Evolutionary conservation across 2,113 vertebrate species (phyloP), one percentile per base, ranked within the genome.

Genomic region (Apeltes quadracus): DNA sequence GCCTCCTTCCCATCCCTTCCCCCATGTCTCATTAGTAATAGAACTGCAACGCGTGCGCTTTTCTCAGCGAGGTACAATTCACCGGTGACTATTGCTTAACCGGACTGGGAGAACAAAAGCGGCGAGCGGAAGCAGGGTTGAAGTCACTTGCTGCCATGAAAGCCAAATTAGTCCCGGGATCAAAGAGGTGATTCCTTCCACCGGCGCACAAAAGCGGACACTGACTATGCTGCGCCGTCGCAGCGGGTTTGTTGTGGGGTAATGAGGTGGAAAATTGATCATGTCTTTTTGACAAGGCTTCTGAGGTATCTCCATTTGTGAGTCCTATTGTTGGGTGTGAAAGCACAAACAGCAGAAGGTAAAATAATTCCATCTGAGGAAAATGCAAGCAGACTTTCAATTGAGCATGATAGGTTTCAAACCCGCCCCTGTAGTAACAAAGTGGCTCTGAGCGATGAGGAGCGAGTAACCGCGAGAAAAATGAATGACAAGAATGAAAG

Each of bases 21-120:
- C n/a, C n/a, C 50, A 41, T 79, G 83, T 89, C 87, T 88, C 76
- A 86, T 84, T 84, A 82, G 75, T 69, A 82, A 67, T 72, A 79
- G 67, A 82, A 82, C 80, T 63, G 67, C 82, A 73, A 70, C 0
- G 32, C 54, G 59, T 81, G 84, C 72, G 29, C 81, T 70, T 89
- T 88, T 64, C 75, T 75, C 72, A 16, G 44, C 29, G 2, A 39
- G 18, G 86, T 88, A 78, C 75, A 56, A 71, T 85, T 75, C 69
- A 83, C 83, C 65, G 50, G 50, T 61, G 59, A 76, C 59, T 55
- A 75, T 72, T 69, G 61, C 65, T 75, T 72, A 79, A 71, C 66
- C 76, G 76, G 69, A 78, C 51, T 14, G 12, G 13, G 27, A 77
- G 62, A 61, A 27, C 14, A 54, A 44, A 25, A 75, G 70, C 3